phyloP scores from a whole-genome alignment of 2,797 vertebrate genomes.

The Gallirallus australis region DNA sequence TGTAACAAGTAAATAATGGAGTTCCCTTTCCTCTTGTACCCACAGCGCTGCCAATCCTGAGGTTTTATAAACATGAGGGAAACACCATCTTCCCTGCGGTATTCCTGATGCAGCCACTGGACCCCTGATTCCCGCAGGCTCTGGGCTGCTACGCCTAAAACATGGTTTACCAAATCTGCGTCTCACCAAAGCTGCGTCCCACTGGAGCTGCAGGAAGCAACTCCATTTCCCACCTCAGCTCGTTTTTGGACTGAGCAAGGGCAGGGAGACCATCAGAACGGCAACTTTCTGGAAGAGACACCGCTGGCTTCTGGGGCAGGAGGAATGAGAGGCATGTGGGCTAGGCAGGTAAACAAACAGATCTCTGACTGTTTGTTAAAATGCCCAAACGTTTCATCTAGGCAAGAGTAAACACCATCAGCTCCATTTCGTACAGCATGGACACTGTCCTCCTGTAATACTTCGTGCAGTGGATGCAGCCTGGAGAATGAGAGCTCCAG shows the following conservation, averaged over 20 bases:
- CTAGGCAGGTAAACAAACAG: slow-evolving; percentile 70
- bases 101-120: neutral
- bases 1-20: neutral
- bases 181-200: neutral
- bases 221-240: neutral
- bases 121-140: neutral
- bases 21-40: neutral
- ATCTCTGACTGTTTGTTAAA: slow-evolving; percentile 60
- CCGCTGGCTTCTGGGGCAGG: neutral
- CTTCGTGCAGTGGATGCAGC: neutral
- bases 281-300: neutral
- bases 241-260: neutral
- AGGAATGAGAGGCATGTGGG: slow-evolving; percentile 73
- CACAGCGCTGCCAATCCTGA: neutral
- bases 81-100: neutral
- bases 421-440: slow-evolving; percentile 16
- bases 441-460: neutral
- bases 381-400: slow-evolving; percentile 47
- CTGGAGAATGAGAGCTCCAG: neutral
- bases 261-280: neutral
- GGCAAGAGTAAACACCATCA: neutral
- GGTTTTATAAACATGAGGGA: neutral
- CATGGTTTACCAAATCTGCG: neutral
- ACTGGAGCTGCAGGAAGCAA: neutral
- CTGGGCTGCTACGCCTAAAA: neutral